A percentile compares a stretch with the other conserved stretches of the same genome.
Evolutionary conservation across 2,888 invertebrate species (phyloP).

Genomic region (Cheilosia grossa): DNA sequence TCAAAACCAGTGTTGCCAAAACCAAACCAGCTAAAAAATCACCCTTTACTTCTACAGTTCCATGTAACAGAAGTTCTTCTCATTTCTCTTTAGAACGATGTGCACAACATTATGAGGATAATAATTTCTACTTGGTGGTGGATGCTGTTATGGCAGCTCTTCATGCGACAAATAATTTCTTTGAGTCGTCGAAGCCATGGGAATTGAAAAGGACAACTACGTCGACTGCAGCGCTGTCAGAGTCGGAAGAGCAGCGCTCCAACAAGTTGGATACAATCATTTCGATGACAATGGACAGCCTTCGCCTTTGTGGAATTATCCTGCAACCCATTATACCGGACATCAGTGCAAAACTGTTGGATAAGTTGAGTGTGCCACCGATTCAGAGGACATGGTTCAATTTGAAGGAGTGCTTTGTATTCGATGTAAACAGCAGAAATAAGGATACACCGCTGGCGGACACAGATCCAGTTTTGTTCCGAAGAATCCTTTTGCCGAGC

Average conservation of each 20-base stretch:
- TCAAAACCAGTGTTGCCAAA: no score
- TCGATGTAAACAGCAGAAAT: constrained; percentile 50
- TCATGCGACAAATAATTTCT: constrained; percentile 92
- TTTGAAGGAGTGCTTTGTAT: constrained; percentile 79
- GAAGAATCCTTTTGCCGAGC: constrained; percentile 79
- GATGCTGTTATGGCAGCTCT: constrained; percentile 90
- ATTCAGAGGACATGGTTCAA: constrained; percentile 84
- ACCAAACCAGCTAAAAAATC: no score
- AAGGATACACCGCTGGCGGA: constrained; percentile 60
- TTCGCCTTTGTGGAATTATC: constrained; percentile 91
- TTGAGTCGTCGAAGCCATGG: constrained; percentile 96
- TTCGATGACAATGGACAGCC: constrained; percentile 92
- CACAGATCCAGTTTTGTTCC: constrained; percentile 80
- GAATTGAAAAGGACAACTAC: constrained; percentile 86
- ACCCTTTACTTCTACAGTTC: background rate
- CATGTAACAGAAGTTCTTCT: constrained; percentile 16
- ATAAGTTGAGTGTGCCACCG: constrained; percentile 86
- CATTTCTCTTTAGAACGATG: constrained; percentile 84
- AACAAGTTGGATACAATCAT: constrained; percentile 89
- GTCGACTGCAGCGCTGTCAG: constrained; percentile 33
- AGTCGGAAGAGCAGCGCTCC: constrained; percentile 81
- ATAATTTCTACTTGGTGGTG: constrained; percentile 92
- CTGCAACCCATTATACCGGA: constrained; percentile 94
- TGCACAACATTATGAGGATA: constrained; percentile 87
- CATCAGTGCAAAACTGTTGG: constrained; percentile 87